Percentiles rank a stretch among this genome's conserved stretches.
Conservation (phyloP, 1,140 invertebrate species). For the Goniozus legneri region DNA sequence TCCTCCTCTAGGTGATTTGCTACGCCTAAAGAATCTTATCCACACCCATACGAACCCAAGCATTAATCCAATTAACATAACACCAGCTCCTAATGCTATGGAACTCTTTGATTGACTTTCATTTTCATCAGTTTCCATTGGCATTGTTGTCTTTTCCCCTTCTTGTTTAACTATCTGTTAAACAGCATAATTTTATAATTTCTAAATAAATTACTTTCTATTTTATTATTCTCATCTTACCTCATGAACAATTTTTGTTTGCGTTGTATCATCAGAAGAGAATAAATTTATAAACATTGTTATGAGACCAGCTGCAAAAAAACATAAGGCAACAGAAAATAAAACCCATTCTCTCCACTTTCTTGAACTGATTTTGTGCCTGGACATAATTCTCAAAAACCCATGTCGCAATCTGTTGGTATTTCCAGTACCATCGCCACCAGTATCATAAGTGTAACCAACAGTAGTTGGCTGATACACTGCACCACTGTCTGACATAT, state of each 20-base stretch:
- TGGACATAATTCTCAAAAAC: constrained; percentile 47
- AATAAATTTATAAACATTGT: constrained; percentile 44
- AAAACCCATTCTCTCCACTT: constrained; percentile 50
- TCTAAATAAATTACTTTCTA: constrained; percentile 19
- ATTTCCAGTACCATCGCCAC: constrained; percentile 33
- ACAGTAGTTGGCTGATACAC: constrained; percentile 53
- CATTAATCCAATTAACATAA: constrained; percentile 39
- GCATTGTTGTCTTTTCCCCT: constrained; percentile 1
- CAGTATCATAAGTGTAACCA: constrained; percentile 47
- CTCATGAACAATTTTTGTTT: constrained; percentile 9
- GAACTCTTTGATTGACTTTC: constrained; percentile 28
- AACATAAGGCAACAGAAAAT: constrained; percentile 41
- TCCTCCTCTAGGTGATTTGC: constrained; percentile 45
- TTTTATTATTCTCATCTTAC: constrained; percentile 12
- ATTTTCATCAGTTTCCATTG: constrained; percentile 32
- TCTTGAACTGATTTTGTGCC: constrained; percentile 47
- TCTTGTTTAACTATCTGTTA: no score
- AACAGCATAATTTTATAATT: no score
- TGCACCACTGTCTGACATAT: constrained; percentile 48
- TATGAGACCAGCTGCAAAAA: constrained; percentile 42
- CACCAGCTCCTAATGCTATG: constrained; percentile 37
- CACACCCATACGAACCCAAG: constrained; percentile 41
- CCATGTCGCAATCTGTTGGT: constrained; percentile 37
- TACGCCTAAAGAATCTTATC: constrained; percentile 39
- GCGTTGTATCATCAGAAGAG: constrained; percentile 20